Conservation (phyloP, 2,113 vertebrate genomes). For the Clupea harengus region DNA sequence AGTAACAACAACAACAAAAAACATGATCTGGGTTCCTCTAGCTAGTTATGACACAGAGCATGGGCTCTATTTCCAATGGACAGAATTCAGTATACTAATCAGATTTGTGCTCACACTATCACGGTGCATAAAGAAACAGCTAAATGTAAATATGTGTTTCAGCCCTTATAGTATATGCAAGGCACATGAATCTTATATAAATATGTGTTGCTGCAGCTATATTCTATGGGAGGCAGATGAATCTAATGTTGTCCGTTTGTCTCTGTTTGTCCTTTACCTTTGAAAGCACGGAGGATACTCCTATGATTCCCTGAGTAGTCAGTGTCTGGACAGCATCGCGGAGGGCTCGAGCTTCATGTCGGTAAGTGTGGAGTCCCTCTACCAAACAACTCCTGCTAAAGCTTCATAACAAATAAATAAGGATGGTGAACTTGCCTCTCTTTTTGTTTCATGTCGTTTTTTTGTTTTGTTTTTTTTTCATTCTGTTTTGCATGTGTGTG, state of each 20-base stretch:
- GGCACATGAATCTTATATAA: not conserved
- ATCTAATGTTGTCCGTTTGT: slow-evolving; percentile 6
- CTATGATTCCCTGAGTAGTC: slow-evolving; percentile 57
- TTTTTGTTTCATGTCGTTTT: not conserved
- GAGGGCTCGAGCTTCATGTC: slow-evolving; percentile 59
- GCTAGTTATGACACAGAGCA: not conserved
- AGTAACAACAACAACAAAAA: not conserved
- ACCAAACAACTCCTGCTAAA: not conserved
- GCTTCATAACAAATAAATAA: not conserved
- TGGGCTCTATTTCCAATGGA: not conserved
- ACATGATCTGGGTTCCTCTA: not conserved
- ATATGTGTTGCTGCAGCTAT: not conserved
- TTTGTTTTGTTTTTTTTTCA: not conserved
- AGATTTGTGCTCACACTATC: not conserved
- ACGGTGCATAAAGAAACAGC: not conserved
- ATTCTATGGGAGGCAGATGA: not conserved
- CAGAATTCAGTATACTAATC: not conserved
- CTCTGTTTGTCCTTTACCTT: slow-evolving; percentile 18
- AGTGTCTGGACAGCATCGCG: slow-evolving; percentile 60
- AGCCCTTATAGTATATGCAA: not conserved
- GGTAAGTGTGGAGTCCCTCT: slow-evolving; percentile 57
- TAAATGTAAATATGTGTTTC: not conserved
- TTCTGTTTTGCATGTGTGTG: slow-evolving; percentile 43
- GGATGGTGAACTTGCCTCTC: slow-evolving; percentile 13
- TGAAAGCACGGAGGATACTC: slow-evolving; percentile 61